phyloP scores from a whole-genome alignment of 2,113 vertebrate genomes.

The Vidua macroura region DNA sequence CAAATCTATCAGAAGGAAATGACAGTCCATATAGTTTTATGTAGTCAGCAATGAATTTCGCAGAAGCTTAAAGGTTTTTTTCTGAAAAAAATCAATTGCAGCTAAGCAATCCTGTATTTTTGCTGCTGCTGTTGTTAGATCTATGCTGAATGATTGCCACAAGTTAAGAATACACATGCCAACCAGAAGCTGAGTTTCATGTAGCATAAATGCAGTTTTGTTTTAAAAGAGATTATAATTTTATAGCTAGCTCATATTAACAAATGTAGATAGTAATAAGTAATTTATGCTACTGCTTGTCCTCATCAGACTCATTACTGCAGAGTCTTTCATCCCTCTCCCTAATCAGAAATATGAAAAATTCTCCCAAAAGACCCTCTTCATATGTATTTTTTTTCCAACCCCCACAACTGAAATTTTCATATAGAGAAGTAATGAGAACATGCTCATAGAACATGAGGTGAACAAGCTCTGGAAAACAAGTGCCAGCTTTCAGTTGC shows the following conservation, averaged over 20 bases:
- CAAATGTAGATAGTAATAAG: neutral
- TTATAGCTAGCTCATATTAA: neutral
- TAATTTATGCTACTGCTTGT: neutral
- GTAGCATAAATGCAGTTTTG: neutral
- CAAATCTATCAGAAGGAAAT: neutral
- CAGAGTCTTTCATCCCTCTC: slow-evolving; percentile 8
- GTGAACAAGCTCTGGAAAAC: neutral
- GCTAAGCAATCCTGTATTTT: neutral
- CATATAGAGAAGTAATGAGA: neutral
- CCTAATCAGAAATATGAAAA: neutral
- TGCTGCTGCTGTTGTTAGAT: neutral
- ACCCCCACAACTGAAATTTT: neutral
- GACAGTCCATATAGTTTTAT: neutral
- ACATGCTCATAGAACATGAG: neutral
- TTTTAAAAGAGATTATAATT: neutral
- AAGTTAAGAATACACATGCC: neutral
- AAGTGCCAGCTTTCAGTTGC: neutral
- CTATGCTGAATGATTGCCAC: neutral
- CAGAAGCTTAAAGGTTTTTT: neutral
- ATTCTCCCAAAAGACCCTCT: neutral
- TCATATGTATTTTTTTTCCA: neutral
- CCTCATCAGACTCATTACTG: neutral
- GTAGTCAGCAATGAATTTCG: neutral
- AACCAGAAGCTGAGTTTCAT: neutral
- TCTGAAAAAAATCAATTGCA: neutral